These are phyloP conservation scores for Morpho achilles DNA, from an alignment of 2,888 invertebrate genomes.

Conservation along the genomic window DNA sequence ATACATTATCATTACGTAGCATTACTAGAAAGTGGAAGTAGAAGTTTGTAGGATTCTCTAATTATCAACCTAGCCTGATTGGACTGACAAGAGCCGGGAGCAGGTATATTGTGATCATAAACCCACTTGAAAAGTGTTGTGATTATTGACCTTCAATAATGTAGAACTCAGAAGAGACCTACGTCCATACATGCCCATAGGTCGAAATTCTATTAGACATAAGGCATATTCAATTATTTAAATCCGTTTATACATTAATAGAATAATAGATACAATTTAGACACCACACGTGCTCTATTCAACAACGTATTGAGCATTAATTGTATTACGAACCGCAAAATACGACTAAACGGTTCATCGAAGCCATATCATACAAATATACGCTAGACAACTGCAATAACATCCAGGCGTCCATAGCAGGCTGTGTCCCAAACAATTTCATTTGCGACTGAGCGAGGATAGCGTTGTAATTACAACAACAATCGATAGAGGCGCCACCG, in stretches of 20 bases:
- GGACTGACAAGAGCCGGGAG: too few relatives aligned
- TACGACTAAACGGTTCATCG: conserved; percentile 16
- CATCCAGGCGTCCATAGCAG: conserved; percentile 68
- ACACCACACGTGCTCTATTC: conserved; percentile 8
- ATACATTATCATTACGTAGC: too few relatives aligned
- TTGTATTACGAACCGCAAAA: conserved; percentile 21
- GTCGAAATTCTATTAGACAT: too few relatives aligned
- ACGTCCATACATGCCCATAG: too few relatives aligned
- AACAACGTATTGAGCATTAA: conserved; percentile 16
- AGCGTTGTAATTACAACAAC: conserved; percentile 79
- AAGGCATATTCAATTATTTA: neutral
- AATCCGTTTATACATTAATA: neutral
- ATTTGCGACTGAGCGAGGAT: conserved; percentile 78
- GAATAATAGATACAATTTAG: neutral
- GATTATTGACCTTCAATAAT: too few relatives aligned
- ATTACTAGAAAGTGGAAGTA: too few relatives aligned
- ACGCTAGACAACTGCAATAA: conserved; percentile 55
- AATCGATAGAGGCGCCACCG: conserved; percentile 80
- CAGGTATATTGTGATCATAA: too few relatives aligned
- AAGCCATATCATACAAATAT: conserved; percentile 27
- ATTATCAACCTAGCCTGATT: too few relatives aligned
- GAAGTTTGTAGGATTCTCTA: too few relatives aligned
- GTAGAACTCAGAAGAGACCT: too few relatives aligned
- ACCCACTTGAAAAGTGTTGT: too few relatives aligned
- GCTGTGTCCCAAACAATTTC: conserved; percentile 78